phyloP scores from a whole-genome alignment of 1,140 invertebrate species.

The Psix sp. region DNA sequence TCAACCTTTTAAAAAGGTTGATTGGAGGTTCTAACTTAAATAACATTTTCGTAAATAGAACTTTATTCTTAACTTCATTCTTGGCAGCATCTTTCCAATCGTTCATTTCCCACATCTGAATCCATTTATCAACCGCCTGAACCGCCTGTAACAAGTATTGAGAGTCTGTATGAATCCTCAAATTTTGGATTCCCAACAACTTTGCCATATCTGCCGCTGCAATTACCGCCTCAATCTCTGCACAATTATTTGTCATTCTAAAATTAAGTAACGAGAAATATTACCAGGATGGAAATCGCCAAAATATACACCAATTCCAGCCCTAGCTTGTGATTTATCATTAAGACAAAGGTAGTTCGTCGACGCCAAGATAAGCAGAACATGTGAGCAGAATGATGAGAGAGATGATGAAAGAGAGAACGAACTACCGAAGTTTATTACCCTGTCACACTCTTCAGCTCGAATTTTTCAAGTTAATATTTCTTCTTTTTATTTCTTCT shows the following conservation, averaged over 20 bases:
- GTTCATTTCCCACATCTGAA: slow-evolving; percentile 5
- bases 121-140: slow-evolving; percentile 2
- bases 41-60: not conserved
- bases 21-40: not conserved
- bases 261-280: not conserved
- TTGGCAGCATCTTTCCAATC: slow-evolving; percentile 4
- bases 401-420: too few relatives aligned
- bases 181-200: not conserved
- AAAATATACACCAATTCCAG: slow-evolving; percentile 4
- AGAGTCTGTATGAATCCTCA: slow-evolving; percentile 12
- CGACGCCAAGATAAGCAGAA: too few relatives aligned
- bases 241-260: slow-evolving; percentile 4
- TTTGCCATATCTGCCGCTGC: not conserved
- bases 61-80: not conserved
- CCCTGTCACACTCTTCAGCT: too few relatives aligned
- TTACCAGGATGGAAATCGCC: not conserved
- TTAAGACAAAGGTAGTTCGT: too few relatives aligned
- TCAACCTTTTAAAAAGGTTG: too few relatives aligned
- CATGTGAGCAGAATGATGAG: too few relatives aligned
- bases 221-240: slow-evolving; percentile 6
- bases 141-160: slow-evolving; percentile 9
- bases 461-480: too few relatives aligned
- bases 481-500: too few relatives aligned
- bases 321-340: too few relatives aligned
- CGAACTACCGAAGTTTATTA: too few relatives aligned